Evolutionary conservation across 2,113 vertebrate genomes (phyloP), one percentile per base, ranked within the genome.

Genomic region (Aix galericulata): DNA sequence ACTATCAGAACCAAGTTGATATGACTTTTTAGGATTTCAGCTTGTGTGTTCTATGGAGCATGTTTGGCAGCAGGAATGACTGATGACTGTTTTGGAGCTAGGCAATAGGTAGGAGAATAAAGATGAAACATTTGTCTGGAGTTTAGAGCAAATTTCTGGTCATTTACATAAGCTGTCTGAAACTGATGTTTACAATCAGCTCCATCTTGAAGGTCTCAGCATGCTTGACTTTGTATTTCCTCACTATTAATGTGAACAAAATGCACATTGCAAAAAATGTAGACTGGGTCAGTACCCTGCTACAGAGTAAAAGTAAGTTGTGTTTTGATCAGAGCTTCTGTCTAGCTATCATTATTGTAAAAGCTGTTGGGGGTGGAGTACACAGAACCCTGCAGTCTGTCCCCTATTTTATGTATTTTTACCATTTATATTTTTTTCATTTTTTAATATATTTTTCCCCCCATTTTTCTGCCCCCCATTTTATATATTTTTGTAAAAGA

Each of bases 331-430:
- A 75, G 29, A 60, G 6, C 10, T 66, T 48, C 21, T 66, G 40
- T 13, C 50, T 64, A 46, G 38, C 26, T 46, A 6, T 31, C 20
- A 74, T 18, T 64, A 55, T 31, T 32, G 12, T 64, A 46, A 46
- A 74, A 74, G 13, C 6, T 0, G 0, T 59, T 8, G 15, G 17
- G 10, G 4, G 8, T 67, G n/a, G 15, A 15, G 8, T 67, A 40
- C 18, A 73, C 12, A 64, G 15, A 64, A 34, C 42, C 31, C 31
- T 26, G 9, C 34, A 66, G 7, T 5, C 34, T 59, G 13, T 64
- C 9, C 5, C 8, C 46, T 9, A 48, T 11, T 21, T 48, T 40
- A 40, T 40, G 12, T 40, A 13, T 40, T 40, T 40, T 40, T 40
- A 40, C 40, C 40, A 40, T 40, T 40, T 40, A 40, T 40, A 40